phyloP scores from a whole-genome alignment of 2,113 vertebrate genomes.

The Rhipidura dahli region DNA sequence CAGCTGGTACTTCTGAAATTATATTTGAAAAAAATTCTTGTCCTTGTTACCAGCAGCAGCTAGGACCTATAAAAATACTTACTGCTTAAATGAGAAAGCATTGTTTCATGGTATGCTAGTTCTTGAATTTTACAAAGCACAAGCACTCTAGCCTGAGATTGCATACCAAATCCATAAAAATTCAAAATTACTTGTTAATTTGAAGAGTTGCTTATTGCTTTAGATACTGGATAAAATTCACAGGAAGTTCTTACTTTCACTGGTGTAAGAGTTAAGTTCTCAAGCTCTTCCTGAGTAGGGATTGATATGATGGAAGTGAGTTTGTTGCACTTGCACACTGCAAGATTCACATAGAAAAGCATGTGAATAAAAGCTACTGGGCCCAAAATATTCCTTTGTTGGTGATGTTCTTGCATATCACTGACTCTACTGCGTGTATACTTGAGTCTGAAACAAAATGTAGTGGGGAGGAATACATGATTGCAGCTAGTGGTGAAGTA shows the following conservation, averaged over 20 bases:
- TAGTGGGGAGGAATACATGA: background rate
- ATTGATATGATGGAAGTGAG: background rate
- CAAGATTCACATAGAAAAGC: background rate
- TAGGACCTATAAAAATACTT: background rate
- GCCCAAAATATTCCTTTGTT: background rate
- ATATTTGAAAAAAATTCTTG: background rate
- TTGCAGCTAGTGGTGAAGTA: background rate
- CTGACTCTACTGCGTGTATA: background rate
- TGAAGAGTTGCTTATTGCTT: background rate
- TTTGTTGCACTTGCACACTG: background rate
- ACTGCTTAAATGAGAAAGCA: background rate
- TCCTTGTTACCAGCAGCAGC: background rate
- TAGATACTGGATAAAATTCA: background rate
- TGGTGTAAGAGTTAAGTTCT: background rate
- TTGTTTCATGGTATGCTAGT: background rate
- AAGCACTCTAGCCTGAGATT: background rate
- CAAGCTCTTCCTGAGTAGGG: background rate
- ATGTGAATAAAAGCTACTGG: background rate
- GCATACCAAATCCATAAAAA: background rate
- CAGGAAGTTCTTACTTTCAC: background rate
- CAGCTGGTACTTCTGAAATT: background rate
- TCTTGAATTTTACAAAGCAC: background rate
- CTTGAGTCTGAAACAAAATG: background rate
- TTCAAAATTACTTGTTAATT: background rate
- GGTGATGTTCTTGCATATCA: background rate